Conservation (phyloP, 1,140 invertebrate species). For the Thaumetopoea pityocampa region DNA sequence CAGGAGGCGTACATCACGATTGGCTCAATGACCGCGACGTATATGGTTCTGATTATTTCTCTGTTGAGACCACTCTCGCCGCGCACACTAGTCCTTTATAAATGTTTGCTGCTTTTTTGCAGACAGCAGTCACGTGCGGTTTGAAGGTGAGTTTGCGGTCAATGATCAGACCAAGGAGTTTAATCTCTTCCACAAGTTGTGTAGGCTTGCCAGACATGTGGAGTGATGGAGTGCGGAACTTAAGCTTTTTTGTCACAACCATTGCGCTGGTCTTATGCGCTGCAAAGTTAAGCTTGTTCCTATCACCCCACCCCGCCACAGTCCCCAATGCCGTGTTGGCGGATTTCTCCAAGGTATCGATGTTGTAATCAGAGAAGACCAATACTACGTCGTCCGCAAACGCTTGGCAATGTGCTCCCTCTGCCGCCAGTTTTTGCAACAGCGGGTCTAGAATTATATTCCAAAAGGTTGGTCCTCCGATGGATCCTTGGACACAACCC, state of each 20-base stretch:
- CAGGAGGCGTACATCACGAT: too few species aligned
- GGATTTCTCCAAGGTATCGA: background rate
- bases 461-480: background rate
- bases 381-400: too few species aligned
- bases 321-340: background rate
- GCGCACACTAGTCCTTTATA: conserved; percentile 9
- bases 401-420: conserved; percentile 2
- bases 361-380: background rate
- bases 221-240: background rate
- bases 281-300: too few species aligned
- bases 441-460: background rate
- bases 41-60: conserved; percentile 20
- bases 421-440: background rate
- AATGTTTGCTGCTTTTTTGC: conserved; percentile 9
- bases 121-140: conserved; percentile 2
- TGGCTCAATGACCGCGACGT: conserved; percentile 18
- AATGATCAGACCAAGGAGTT: conserved; percentile 11
- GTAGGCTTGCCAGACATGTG: background rate
- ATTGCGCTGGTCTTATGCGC: too few species aligned
- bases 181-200: conserved; percentile 2
- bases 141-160: conserved; percentile 14
- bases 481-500: background rate
- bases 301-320: conserved; percentile 6
- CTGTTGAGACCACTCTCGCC: conserved; percentile 6
- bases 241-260: conserved; percentile 6